Base-by-base conservation (phyloP, 2,797 vertebrate species). In the Propithecus deckenii region DNA sequence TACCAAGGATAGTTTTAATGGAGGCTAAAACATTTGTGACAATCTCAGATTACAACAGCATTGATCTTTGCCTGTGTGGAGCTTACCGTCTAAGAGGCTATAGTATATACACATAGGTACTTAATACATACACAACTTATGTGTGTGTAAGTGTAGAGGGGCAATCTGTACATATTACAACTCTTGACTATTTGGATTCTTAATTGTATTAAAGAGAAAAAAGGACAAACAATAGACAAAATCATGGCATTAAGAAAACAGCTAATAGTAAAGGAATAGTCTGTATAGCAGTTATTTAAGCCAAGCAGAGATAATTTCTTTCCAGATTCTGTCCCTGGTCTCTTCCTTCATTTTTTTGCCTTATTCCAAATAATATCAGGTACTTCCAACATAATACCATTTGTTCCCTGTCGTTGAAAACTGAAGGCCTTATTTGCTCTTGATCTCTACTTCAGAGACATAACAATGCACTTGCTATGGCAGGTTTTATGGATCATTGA, bases 401-500 rank as follows among this genome's bases (percentile, higher is more conserved):
- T 67, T 89, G 28, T 48, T 85, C 23, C 28, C 71, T 76, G 50
- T 38, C 61, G 92, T 93, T 69, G 78, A 92, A 79, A 91, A 76
- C 8, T 35, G 1, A 17, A 89, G 22, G 41, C 7, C 17, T 92
- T 89, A 50, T 86, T 90, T 84, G 8, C 65, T 94, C 46, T 96
- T 86, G 46, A 89, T 91, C 48, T 90, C 35, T 80, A 32, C 35
- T 61, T 93, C 71, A 96, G 13, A 89, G n/a, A 23, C 65, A 96
- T 86, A 81, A 20, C 92, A 95, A 72, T 71, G 4, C 4, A 69
- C 75, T 94, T 55, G 76, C 38, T 50, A 4, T 80, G 23, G 50
- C 2, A 91, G 41, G n/a, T 22, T 72, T 43, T 79, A 71, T 74
- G 50, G 41, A 46, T 90, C 84, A 93, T 5, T 35, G 18, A 86